Base-by-base conservation (phyloP, 1,140 invertebrate genomes). In the Andricus grossulariae region DNA sequence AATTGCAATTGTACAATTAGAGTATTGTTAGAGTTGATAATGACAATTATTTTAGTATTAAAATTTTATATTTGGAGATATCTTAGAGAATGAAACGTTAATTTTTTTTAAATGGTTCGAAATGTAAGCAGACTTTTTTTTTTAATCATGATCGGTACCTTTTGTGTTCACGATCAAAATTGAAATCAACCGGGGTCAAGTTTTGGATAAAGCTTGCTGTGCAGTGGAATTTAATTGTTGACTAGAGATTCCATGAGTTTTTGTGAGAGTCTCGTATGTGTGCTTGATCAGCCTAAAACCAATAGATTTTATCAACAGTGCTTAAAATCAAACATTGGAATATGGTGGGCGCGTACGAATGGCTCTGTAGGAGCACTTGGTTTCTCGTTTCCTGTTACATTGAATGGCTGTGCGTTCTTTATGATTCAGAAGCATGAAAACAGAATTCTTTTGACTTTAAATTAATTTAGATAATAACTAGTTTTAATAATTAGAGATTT, bases 311-410 rank as follows among this genome's bases (percentile, higher is more conserved):
- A 55, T 21, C 25, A 55, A 2, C 19, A 18, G 54, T 55, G 54
- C 54, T 55, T 55, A 21, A 55, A 55, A 55, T 55, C 54, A 55
- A 11, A 55, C 21, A 19, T 55, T 19, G 7, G 18, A 55, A 55
- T 19, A 55, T 19, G 19, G 19, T 55, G 19, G 21, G 54, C 13
- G n/a, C 18, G 18, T 55, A 11, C n/a, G n/a, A 19, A 19, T 55
- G 54, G n/a, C 18, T 55, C 21, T 21, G 18, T 18, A 19, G 6
- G 54, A 10, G 5, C 18, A 8, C 16, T 2, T 12, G 21, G 2
- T 19, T 55, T 55, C 54, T 55, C 54, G 54, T 55, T 55, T 55
- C 54, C 7, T 10, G 54, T 55, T 55, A 19, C 54, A 55, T 19
- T 55, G 21, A 19, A 55, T 55, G 18, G 54, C 54, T 55, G 54